Percentiles rank a stretch among this genome's conserved stretches.
Evolutionary conservation across 2,797 vertebrate species (phyloP).

Genomic region (Bradypodion pumilum): DNA sequence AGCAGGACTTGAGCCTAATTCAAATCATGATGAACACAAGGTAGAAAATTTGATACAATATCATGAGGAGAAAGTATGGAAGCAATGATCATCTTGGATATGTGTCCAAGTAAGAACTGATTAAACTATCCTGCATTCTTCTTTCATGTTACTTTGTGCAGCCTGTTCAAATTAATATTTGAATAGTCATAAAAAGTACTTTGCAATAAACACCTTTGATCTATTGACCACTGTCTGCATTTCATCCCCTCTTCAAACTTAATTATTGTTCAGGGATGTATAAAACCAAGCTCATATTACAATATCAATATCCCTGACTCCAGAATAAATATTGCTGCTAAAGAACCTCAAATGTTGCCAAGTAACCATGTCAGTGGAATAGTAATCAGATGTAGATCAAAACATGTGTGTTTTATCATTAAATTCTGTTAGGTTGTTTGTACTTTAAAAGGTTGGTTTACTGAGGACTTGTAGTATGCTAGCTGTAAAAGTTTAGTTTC

Average conservation of each 20-base stretch:
- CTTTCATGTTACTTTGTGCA: slow-evolving; percentile 36
- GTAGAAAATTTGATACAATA: background rate
- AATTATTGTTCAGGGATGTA: slow-evolving; percentile 53
- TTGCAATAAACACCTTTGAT: slow-evolving; percentile 50
- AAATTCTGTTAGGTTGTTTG: slow-evolving; percentile 27
- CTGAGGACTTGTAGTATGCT: slow-evolving; percentile 9
- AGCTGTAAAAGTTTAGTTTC: slow-evolving; percentile 12
- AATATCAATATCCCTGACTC: slow-evolving; percentile 53
- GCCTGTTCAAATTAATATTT: slow-evolving; percentile 45
- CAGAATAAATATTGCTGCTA: slow-evolving; percentile 63
- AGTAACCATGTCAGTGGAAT: slow-evolving; percentile 43
- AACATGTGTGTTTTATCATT: slow-evolving; percentile 14
- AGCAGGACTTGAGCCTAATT: background rate
- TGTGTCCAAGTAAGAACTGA: background rate
- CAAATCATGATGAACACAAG: background rate
- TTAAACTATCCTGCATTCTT: slow-evolving; percentile 14
- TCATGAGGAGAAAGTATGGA: slow-evolving; percentile 10
- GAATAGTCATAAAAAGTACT: slow-evolving; percentile 48
- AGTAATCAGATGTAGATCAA: slow-evolving; percentile 37
- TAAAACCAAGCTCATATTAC: slow-evolving; percentile 57
- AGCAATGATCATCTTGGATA: background rate
- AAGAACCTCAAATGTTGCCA: slow-evolving; percentile 54
- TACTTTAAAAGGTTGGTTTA: slow-evolving; percentile 23
- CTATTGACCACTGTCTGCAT: slow-evolving; percentile 39
- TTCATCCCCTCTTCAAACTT: slow-evolving; percentile 43